These are phyloP conservation scores for Masnerella sp. DNA, from an alignment of 2,888 invertebrate species.

Conservation along the genomic window DNA sequence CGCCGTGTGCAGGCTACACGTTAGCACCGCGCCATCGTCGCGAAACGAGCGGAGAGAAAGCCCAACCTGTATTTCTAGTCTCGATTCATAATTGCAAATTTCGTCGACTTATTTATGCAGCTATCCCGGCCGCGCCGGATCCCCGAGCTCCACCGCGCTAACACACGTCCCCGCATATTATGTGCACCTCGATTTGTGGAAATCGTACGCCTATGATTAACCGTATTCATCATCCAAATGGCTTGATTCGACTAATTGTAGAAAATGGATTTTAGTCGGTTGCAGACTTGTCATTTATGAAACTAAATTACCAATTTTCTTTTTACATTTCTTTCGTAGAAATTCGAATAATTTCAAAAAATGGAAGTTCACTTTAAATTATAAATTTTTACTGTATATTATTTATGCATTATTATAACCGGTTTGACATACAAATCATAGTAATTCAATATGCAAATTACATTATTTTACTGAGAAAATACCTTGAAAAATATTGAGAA, in stretches of 20 bases:
- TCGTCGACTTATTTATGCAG: constrained; percentile 77
- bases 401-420: no score
- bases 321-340: no score
- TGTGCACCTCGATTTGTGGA: constrained; percentile 47
- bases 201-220: constrained; percentile 53
- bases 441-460: no score
- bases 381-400: no score
- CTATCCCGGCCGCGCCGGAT: constrained; percentile 63
- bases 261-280: constrained; percentile 13
- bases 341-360: no score
- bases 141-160: constrained; percentile 47
- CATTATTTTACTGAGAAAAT: no score
- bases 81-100: constrained; percentile 78
- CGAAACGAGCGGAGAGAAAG: constrained; percentile 64
- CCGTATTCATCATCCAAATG: constrained; percentile 14
- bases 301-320: no score
- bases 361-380: no score
- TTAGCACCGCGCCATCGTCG: constrained; percentile 59
- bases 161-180: constrained; percentile 59
- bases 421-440: no score
- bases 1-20: constrained; percentile 61
- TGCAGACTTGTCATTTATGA: not conserved
- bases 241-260: constrained; percentile 27
- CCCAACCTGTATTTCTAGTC: constrained; percentile 75
- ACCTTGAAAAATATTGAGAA: no score